Evolutionary conservation across 2,113 vertebrate species (phyloP).

Genomic region (Fregata magnificens): DNA sequence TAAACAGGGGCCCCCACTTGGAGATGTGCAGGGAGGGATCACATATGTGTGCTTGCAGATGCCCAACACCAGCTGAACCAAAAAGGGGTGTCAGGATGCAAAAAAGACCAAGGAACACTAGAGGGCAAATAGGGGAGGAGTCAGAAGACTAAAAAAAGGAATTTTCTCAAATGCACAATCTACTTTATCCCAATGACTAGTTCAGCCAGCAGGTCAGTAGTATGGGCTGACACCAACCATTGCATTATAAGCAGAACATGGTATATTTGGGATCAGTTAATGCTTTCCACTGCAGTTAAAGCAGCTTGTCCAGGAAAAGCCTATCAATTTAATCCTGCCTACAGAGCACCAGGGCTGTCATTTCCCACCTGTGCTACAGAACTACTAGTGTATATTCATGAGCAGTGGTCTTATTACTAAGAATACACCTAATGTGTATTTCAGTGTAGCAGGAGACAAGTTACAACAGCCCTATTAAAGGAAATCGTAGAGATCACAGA

Average conservation of each 20-base stretch:
- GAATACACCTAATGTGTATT: slow-evolving; percentile 10
- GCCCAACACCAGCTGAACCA: neutral
- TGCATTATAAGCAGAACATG: neutral
- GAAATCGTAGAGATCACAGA: slow-evolving; percentile 11
- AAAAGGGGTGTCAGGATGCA: neutral
- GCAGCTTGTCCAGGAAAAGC: neutral
- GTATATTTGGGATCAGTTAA: neutral
- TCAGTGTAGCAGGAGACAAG: slow-evolving; percentile 28
- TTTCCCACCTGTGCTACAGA: slow-evolving; percentile 12
- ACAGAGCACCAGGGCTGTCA: neutral
- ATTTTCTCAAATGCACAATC: neutral
- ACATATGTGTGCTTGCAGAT: fast-evolving
- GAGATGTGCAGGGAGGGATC: neutral
- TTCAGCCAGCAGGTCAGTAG: neutral
- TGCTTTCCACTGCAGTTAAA: neutral
- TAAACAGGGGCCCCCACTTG: neutral
- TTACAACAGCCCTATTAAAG: slow-evolving; percentile 32
- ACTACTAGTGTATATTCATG: slow-evolving; percentile 18
- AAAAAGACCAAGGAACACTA: neutral
- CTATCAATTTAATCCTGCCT: neutral
- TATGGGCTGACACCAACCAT: neutral
- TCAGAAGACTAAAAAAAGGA: neutral
- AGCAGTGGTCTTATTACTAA: slow-evolving; percentile 40
- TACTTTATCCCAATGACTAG: neutral
- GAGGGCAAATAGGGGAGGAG: neutral